Evolutionary conservation across 2,797 vertebrate species (phyloP), one percentile per base, ranked within the genome.

Genomic region (Xiphorhynchus erythropygius): DNA sequence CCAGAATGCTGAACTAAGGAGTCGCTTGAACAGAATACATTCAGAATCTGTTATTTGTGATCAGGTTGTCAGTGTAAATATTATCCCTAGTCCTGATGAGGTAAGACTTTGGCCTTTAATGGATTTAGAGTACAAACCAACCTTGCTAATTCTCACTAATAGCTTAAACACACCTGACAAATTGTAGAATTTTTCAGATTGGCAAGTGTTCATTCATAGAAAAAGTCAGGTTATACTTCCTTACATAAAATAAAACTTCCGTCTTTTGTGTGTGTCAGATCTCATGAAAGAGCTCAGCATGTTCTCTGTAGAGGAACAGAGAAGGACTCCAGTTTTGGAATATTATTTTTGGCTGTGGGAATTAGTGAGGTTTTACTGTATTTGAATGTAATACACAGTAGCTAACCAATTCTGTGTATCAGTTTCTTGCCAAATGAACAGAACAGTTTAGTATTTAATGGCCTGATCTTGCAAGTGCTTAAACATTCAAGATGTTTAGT

Each of bases 31-130:
- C 98, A 99, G 99, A 97, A 99, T 99, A 98, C 99, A 99, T 97
- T 99, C 99, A 78, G 99, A 99, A 94, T 99, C 99, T 68, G 98
- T 99, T 97, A 98, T 99, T 97, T 98, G 98, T 93, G 99, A 99
- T 97, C 99, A 99, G 98, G 99, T 99, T 97, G 99, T 99, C 98
- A 99, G 99, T 97, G 99, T 99, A 97, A 99, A 99, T 98, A 99
- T 99, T 98, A 99, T 99, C 96, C 98, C 99, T 98, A 99, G 99
- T 87, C 98, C 99, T 88, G 99, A 99, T 93, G 99, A 99, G 99
- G 99, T 99, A 98, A 97, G 98, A 96, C 62, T 97, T 93, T 87
- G 87, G 74, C 93, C 93, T 97, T 96, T 95, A 96, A 97, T 95
- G 94, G 76, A 92, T 94, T 78, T 89, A 92, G 87, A 91, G 67